Evolutionary conservation across 2,888 invertebrate species (phyloP).

Genomic region (Agrochola lota): DNA sequence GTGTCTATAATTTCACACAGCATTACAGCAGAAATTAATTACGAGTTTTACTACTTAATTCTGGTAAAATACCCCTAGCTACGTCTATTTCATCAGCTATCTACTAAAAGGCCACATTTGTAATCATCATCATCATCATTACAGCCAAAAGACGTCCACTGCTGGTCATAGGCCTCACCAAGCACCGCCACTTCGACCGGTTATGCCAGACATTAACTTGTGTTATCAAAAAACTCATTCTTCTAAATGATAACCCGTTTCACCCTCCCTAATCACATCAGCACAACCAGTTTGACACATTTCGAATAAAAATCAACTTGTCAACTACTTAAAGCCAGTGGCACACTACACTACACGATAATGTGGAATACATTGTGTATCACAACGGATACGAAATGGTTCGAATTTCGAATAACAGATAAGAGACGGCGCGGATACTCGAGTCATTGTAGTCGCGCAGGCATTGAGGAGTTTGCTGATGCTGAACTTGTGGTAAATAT

Average conservation of each 20-base stretch:
- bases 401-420: conserved; percentile 56
- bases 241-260: background rate
- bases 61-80: background rate
- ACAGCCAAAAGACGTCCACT: too few relatives aligned
- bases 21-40: background rate
- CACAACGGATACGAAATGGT: conserved; percentile 48
- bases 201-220: background rate
- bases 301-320: conserved; percentile 31
- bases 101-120: background rate
- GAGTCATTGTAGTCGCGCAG: conserved; percentile 47
- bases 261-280: background rate
- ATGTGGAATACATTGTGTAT: conserved; percentile 44
- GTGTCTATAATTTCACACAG: background rate
- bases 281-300: conserved; percentile 3
- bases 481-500: background rate
- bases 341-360: conserved; percentile 35
- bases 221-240: background rate
- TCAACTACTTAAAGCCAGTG: conserved; percentile 13
- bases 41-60: background rate
- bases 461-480: conserved; percentile 6
- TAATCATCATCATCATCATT: too few relatives aligned
- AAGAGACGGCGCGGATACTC: conserved; percentile 43
- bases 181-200: too few relatives aligned
- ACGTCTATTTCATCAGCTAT: fast-evolving
- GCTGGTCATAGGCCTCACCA: too few relatives aligned